These are phyloP conservation scores for Trinorchestia longiramus DNA, from an alignment of 1,140 invertebrate genomes.

Conservation along the genomic window DNA sequence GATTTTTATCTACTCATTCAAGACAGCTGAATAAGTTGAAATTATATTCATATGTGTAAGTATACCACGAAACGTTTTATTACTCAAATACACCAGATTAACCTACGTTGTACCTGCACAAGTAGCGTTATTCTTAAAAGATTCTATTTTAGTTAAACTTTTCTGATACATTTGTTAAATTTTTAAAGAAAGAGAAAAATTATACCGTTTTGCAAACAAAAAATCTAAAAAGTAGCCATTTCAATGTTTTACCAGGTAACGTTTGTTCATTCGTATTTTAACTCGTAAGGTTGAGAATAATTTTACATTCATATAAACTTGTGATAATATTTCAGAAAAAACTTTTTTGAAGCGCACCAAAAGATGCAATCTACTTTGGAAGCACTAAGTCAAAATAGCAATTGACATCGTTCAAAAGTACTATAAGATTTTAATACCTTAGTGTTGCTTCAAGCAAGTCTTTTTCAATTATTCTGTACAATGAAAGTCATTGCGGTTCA, in stretches of 20 bases:
- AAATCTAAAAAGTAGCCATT: neutral
- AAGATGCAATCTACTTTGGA: neutral
- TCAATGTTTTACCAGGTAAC: neutral
- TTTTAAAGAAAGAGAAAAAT: neutral
- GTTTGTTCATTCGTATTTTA: neutral
- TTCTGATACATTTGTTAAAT: neutral
- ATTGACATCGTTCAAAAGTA: no score
- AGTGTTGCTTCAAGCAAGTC: no score
- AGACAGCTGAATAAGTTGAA: neutral
- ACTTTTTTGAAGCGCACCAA: neutral
- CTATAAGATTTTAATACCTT: no score
- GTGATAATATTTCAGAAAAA: neutral
- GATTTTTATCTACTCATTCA: neutral
- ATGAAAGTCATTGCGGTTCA: no score
- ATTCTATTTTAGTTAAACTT: neutral
- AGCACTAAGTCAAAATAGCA: no score
- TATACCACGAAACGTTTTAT: neutral
- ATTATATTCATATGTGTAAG: neutral
- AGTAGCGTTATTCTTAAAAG: neutral
- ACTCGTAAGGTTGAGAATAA: neutral
- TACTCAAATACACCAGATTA: neutral
- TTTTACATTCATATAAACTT: neutral
- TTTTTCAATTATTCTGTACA: no score
- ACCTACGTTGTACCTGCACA: neutral
- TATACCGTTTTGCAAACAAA: neutral